Base-by-base conservation (phyloP, 2,888 invertebrate genomes). In the Cryptops parisi region DNA sequence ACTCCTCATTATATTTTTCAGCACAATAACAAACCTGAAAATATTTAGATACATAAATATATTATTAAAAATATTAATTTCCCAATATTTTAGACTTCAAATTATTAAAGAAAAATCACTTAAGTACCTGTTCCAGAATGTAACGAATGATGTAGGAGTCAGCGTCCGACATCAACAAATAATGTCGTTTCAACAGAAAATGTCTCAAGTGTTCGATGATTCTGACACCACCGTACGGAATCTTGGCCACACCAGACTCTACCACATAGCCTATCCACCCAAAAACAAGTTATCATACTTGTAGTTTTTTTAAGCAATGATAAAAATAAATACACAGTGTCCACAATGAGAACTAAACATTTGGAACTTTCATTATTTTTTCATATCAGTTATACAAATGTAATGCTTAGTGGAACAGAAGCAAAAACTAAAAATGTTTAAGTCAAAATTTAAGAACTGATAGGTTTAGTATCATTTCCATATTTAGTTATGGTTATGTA, bases 221-320 rank as follows among this genome's bases (percentile, higher is more conserved):
- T 58, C 72, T 70, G 45, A 67, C 65, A 9, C 74, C 75, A 21
- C 76, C 76, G 60, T 72, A 74, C 0, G 74, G 71, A 55, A 74
- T 68, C n/a, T 72, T 67, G 15, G 72, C 69, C 21, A 74, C 70
- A 12, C 74, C 75, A 39, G 68, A 69, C 57, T 75, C 73, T 21
- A 72, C 68, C 22, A 72, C 68, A 57, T 71, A 72, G 45, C 71
- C 68, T 69, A 45, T 3, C 15, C 23, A 4, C 2, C n/a, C 40
- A 43, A 44, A 21, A 44, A 52, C n/a, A n/a, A n/a, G n/a, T n/a
- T n/a, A n/a, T n/a, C n/a, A n/a, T n/a, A n/a, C n/a, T n/a, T n/a
- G n/a, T n/a, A n/a, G n/a, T n/a, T 6, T 24, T 9, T 23, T 23
- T 23, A 25, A 46, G 21, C 2, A 46, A 46, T 46, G 9, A 48